phyloP scores from a whole-genome alignment of 2,113 vertebrate genomes.

The Camelus dromedarius region DNA sequence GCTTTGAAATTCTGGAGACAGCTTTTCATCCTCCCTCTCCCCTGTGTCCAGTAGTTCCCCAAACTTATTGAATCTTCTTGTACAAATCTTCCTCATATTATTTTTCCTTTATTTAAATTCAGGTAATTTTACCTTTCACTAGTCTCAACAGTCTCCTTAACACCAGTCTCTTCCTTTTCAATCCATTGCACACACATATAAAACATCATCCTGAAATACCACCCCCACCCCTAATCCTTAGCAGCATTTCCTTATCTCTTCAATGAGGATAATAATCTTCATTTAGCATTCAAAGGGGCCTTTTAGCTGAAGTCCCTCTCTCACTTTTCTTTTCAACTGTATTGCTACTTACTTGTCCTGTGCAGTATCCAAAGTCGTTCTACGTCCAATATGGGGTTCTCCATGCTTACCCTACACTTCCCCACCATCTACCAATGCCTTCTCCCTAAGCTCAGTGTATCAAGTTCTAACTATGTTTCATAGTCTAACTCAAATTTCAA shows the following conservation, averaged over 20 bases:
- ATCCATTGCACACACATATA: neutral
- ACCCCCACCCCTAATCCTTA: neutral
- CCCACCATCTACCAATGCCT: neutral
- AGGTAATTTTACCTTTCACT: neutral
- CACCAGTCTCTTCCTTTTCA: neutral
- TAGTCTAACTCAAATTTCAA: neutral
- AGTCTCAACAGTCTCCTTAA: neutral
- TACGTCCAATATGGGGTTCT: neutral
- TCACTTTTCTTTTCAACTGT: neutral
- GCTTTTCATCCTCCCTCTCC: neutral
- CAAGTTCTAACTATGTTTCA: neutral
- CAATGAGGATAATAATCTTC: neutral
- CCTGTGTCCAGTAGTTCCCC: neutral
- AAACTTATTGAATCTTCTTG: neutral
- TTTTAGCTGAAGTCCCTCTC: neutral
- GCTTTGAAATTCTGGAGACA: neutral
- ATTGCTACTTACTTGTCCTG: neutral
- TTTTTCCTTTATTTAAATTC: neutral
- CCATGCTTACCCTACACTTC: neutral
- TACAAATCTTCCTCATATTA: neutral
- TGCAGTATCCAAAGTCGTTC: neutral
- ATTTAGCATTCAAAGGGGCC: neutral
- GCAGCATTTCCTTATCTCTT: neutral
- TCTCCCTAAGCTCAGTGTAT: neutral
- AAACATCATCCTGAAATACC: neutral